Evolutionary conservation across 2,888 invertebrate genomes (phyloP).

Genomic region (Chorisops tibialis): DNA sequence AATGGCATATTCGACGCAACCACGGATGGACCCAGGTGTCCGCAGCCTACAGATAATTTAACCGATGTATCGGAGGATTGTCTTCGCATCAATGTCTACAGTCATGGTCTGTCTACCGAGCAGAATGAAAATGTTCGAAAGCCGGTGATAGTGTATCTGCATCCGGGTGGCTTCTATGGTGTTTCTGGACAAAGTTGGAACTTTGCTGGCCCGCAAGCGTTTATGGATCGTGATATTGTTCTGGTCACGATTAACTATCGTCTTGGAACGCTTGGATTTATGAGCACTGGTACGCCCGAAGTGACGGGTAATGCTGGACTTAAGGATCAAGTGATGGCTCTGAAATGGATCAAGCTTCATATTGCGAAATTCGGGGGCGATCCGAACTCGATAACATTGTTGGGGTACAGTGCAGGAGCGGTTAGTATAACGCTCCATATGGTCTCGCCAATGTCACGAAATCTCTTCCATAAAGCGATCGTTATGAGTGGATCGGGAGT

Average conservation of each 20-base stretch:
- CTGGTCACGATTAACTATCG: constrained; percentile 65
- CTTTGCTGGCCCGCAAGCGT: constrained; percentile 55
- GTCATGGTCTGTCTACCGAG: constrained; percentile 37
- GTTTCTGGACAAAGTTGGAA: constrained; percentile 57
- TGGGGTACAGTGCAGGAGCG: constrained; percentile 59
- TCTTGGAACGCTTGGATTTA: constrained; percentile 55
- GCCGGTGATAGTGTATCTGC: constrained; percentile 65
- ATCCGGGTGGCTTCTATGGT: constrained; percentile 63
- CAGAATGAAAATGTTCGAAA: constrained; percentile 38
- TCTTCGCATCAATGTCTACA: constrained; percentile 58
- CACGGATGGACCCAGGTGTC: constrained; percentile 58
- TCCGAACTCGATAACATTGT: constrained; percentile 60
- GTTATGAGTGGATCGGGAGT: constrained; percentile 64
- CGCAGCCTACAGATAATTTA: constrained; percentile 46
- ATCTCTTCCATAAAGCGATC: constrained; percentile 67
- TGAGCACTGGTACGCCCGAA: constrained; percentile 61
- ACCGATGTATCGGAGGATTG: constrained; percentile 56
- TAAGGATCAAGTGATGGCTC: constrained; percentile 66
- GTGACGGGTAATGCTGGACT: constrained; percentile 68
- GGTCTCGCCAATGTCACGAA: constrained; percentile 64
- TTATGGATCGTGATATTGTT: constrained; percentile 58
- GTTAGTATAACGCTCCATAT: constrained; percentile 55
- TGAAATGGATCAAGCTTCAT: constrained; percentile 64
- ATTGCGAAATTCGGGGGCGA: constrained; percentile 66
- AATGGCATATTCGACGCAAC: constrained; percentile 54